Evolutionary conservation across 2,113 vertebrate genomes (phyloP).

Genomic region (Platysteira castanea): DNA sequence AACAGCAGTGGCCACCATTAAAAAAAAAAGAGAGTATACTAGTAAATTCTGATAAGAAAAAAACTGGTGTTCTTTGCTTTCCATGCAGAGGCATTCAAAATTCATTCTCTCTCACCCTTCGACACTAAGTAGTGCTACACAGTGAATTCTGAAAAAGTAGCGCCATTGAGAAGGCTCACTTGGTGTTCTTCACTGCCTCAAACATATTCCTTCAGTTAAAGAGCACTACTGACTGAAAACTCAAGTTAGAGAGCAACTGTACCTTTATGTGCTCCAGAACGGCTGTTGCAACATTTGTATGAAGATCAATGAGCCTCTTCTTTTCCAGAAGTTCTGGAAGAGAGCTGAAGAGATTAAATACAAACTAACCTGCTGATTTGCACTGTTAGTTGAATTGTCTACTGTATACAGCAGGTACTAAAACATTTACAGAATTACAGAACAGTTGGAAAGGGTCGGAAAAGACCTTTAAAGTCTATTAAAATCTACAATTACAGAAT

Average conservation of each 20-base stretch:
- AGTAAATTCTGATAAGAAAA: neutral
- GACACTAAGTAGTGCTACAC: neutral
- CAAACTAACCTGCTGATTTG: conserved; percentile 43
- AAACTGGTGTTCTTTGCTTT: neutral
- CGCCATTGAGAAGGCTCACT: neutral
- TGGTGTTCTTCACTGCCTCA: neutral
- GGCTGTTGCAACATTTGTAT: conserved; percentile 96
- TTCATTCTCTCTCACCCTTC: neutral
- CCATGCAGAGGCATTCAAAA: neutral
- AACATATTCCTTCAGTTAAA: neutral
- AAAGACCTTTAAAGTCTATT: neutral
- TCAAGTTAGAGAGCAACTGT: neutral
- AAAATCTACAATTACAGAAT: neutral
- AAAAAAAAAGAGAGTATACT: neutral
- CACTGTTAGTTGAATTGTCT: neutral
- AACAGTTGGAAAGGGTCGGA: neutral
- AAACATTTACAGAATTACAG: neutral
- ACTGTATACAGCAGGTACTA: neutral
- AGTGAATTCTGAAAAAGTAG: neutral
- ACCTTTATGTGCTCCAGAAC: conserved; percentile 99
- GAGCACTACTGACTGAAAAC: neutral
- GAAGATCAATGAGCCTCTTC: conserved; percentile 96
- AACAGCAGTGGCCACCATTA: neutral
- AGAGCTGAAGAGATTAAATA: conserved; percentile 81
- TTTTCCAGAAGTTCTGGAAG: conserved; percentile 96